Percentiles rank a stretch among this genome's conserved stretches.
Conservation (phyloP, 2,113 vertebrate species). For the Ophiodon elongatus region DNA sequence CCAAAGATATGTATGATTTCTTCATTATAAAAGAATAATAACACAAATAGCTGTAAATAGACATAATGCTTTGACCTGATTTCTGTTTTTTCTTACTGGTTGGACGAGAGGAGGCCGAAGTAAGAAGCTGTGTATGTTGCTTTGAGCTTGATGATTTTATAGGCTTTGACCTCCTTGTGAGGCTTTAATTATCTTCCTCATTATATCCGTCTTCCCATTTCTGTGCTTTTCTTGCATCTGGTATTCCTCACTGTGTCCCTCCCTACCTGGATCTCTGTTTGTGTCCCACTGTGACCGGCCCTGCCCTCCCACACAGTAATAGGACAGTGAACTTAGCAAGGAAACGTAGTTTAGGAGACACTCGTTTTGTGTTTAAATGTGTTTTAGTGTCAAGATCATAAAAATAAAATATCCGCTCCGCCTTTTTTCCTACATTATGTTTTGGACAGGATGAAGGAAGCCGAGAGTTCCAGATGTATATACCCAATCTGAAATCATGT, state of each 20-base stretch:
- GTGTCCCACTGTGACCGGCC: constrained; percentile 5
- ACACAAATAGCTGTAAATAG: not conserved
- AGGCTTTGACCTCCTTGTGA: not conserved
- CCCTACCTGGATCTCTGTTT: constrained; percentile 5
- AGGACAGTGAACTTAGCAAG: not conserved
- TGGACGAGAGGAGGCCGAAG: not conserved
- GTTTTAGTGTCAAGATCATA: constrained; percentile 28
- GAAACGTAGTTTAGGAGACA: constrained; percentile 5
- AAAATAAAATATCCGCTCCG: constrained; percentile 26
- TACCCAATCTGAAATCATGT: constrained; percentile 16
- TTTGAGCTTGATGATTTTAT: not conserved
- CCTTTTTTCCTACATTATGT: constrained; percentile 6
- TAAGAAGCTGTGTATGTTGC: constrained; percentile 1
- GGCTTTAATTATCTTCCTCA: constrained; percentile 28
- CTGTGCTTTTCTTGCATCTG: not conserved
- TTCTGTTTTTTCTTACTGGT: not conserved
- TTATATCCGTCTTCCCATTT: constrained; percentile 19
- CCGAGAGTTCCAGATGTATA: constrained; percentile 8
- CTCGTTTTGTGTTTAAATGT: constrained; percentile 10
- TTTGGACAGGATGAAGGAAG: constrained; percentile 5
- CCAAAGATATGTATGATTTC: not conserved
- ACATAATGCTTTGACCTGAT: not conserved
- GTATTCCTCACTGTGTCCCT: not conserved
- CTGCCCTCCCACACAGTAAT: constrained; percentile 28
- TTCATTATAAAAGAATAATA: not conserved